A percentile compares a stretch with the other conserved stretches of the same genome.
These are phyloP conservation scores for Drosophila simulans DNA, from an alignment of 1,140 invertebrate genomes.

Conservation along the genomic window DNA sequence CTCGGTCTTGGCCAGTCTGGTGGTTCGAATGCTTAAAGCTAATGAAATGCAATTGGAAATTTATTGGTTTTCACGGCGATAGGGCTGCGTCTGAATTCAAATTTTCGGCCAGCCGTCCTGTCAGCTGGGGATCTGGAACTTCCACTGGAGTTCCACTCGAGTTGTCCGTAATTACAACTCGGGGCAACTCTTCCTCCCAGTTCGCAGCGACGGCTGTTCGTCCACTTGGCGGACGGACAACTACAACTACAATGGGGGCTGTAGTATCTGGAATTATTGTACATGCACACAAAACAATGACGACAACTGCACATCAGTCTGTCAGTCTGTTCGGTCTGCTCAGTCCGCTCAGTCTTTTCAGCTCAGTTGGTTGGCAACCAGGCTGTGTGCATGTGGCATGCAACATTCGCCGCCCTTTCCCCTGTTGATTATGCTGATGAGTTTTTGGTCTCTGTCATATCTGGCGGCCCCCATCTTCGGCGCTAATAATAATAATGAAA, in stretches of 20 bases:
- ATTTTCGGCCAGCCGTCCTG: not conserved
- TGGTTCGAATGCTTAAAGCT: conserved; percentile 26
- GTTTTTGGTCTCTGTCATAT: conserved; percentile 36
- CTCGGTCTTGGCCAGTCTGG: conserved; percentile 21
- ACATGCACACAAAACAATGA: conserved; percentile 48
- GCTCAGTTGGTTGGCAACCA: conserved; percentile 28
- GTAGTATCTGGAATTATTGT: conserved; percentile 48
- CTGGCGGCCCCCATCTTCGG: conserved; percentile 39
- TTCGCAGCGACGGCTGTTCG: conserved; percentile 26
- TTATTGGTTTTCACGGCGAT: conserved; percentile 50
- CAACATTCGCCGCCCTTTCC: conserved; percentile 42
- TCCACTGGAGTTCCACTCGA: conserved; percentile 44
- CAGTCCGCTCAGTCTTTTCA: conserved; percentile 6
- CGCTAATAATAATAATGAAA: conserved; percentile 64
- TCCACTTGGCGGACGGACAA: conserved; percentile 41
- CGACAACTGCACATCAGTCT: conserved; percentile 46
- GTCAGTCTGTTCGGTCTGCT: conserved; percentile 21
- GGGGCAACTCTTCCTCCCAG: not conserved
- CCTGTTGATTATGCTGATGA: conserved; percentile 65
- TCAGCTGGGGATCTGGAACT: not conserved
- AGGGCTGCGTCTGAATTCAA: conserved; percentile 19
- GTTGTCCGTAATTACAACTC: conserved; percentile 47
- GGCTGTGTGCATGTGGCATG: conserved; percentile 60
- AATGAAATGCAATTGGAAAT: conserved; percentile 65
- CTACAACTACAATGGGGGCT: conserved; percentile 30